Percentiles rank a stretch among this genome's conserved stretches.
Evolutionary conservation across 2,113 vertebrate species (phyloP).

Genomic region (Ochotona princeps): DNA sequence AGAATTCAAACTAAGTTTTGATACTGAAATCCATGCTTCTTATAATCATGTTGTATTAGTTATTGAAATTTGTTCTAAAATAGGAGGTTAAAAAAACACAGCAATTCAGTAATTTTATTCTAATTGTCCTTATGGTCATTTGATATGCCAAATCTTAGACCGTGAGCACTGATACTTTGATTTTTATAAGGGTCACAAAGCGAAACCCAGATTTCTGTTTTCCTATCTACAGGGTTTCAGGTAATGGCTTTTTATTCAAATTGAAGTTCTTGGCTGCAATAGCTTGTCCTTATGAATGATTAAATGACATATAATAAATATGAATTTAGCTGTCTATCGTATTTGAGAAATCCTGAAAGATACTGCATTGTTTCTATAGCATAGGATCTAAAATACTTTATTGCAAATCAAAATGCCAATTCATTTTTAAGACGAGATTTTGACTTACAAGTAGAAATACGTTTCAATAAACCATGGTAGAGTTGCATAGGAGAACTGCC

Average conservation of each 20-base stretch:
- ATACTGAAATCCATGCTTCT: not conserved
- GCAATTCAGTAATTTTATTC: conserved; percentile 1
- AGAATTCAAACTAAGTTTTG: not conserved
- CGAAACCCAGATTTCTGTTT: conserved; percentile 17
- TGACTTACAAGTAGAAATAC: conserved; percentile 21
- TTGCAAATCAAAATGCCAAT: conserved; percentile 43
- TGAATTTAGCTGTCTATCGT: conserved; percentile 39
- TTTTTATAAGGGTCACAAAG: conserved; percentile 52
- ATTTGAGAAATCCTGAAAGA: conserved; percentile 45
- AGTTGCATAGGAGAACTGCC: conserved; percentile 29
- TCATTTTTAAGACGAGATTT: conserved; percentile 60
- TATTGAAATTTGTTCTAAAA: not conserved
- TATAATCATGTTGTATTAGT: not conserved
- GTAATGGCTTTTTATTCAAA: conserved; percentile 63
- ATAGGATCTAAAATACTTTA: conserved; percentile 52
- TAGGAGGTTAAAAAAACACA: not conserved
- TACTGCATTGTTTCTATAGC: conserved; percentile 46
- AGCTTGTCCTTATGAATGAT: conserved; percentile 56
- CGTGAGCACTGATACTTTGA: not conserved
- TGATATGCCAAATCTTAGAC: conserved; percentile 47
- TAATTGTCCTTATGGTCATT: conserved; percentile 56
- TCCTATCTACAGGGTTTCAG: not conserved
- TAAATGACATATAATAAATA: conserved; percentile 64
- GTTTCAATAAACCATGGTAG: not conserved
- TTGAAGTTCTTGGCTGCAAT: conserved; percentile 28